Percentiles rank a stretch among this genome's conserved stretches.
Evolutionary conservation across 2,888 invertebrate species (phyloP).

Genomic region (Epistrophe eligans): DNA sequence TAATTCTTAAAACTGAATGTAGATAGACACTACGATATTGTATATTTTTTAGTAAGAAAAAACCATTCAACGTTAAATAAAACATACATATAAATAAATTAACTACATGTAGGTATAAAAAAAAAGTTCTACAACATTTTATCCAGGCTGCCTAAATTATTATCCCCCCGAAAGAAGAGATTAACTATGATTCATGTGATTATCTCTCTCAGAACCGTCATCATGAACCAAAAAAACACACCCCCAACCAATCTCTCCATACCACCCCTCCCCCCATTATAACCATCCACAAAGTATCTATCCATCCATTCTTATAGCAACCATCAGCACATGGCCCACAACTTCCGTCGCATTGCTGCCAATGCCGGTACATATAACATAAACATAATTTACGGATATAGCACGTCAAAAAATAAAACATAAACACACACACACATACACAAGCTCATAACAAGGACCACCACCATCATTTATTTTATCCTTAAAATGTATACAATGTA

Average conservation of each 20-base stretch:
- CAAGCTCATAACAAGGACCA: background rate
- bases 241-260: background rate
- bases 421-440: background rate
- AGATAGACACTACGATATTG: no score
- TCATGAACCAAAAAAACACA: conserved; percentile 32
- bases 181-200: conserved; percentile 72
- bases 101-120: background rate
- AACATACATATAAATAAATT: conserved; percentile 26
- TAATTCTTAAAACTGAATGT: no score
- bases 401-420: conserved; percentile 13
- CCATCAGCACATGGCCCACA: conserved; percentile 34
- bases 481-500: conserved; percentile 26
- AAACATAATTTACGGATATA: conserved; percentile 70
- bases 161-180: conserved; percentile 59
- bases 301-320: conserved; percentile 39
- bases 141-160: conserved; percentile 16
- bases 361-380: conserved; percentile 47
- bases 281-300: conserved; percentile 20
- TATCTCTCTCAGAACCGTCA: conserved; percentile 60
- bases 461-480: conserved; percentile 28
- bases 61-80: background rate
- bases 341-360: conserved; percentile 19
- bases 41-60: background rate
- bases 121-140: conserved; percentile 1
- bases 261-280: background rate